Base-by-base conservation (phyloP, 2,888 invertebrate genomes). In the Hyppa rectilinea region DNA sequence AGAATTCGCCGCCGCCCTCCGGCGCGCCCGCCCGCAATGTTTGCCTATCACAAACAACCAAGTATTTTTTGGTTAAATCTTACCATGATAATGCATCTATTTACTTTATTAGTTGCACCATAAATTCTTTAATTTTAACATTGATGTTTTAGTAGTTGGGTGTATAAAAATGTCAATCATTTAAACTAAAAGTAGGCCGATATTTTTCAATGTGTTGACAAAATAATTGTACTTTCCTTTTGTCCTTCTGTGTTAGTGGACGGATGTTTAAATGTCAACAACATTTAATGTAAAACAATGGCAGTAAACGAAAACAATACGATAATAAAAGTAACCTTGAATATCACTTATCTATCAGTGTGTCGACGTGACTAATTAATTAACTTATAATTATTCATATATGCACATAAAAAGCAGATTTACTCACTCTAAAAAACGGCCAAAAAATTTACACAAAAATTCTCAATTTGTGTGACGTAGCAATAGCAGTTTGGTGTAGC, bases 11-110 rank as follows among this genome's bases (percentile, higher is more conserved):
- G 88, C 90, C 92, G 92, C 92, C 91, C 91, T 90, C 86, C 87
- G 88, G 81, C 90, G 89, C 90, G 92, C 93, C 94, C 93, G 92
- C 94, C 92, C 93, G 92, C 89, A 81, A 85, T 92, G 93, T 94
- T 92, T 92, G 89, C 85, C 74, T 71, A 78, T 72, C 79, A 86
- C 91, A 93, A 93, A 93, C 92, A 92, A 80, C 81, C 79, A 82
- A 87, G 87, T 86, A 88, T 89, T 89, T 87, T 85, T 85, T 81
- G 83, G 86, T 87, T 87, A 84, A 85, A 83, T 85, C 83, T 84
- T 81, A 80, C 79, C 74, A 78, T 47, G 84, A 80, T 85, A 84
- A 84, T 85, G 55, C 70, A 76, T 65, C 43, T 85, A 82, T 85
- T 85, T 83, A 85, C 64, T 78, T 82, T 80, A 85, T 84, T 83